A percentile compares a stretch with the other conserved stretches of the same genome.
These are phyloP conservation scores for Achroia grisella DNA, from an alignment of 1,140 invertebrate genomes.

Conservation along the genomic window DNA sequence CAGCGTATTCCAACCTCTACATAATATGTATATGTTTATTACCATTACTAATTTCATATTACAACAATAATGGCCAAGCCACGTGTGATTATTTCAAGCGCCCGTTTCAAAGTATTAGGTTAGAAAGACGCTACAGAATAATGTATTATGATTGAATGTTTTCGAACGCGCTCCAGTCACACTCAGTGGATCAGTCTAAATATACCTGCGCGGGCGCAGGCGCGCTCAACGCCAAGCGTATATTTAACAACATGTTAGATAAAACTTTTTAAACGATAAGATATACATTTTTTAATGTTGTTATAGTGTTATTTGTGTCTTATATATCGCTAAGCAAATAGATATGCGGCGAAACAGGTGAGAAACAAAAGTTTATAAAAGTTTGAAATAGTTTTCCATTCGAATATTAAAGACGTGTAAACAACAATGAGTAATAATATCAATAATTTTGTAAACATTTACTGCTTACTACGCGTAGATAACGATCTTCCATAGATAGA, in stretches of 20 bases:
- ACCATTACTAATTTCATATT: neutral
- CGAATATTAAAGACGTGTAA: slow-evolving; percentile 20
- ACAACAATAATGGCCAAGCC: neutral
- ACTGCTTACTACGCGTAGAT: slow-evolving; percentile 17
- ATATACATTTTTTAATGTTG: slow-evolving; percentile 37
- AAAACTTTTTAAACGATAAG: slow-evolving; percentile 54
- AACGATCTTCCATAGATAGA: slow-evolving; percentile 10
- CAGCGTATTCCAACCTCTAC: no score
- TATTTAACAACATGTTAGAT: slow-evolving; percentile 17
- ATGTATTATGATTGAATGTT: slow-evolving; percentile 13
- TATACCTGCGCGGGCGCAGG: slow-evolving; percentile 56
- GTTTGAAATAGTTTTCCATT: slow-evolving; percentile 14
- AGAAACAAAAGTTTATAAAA: slow-evolving; percentile 29
- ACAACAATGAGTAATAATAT: slow-evolving; percentile 20
- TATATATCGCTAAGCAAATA: slow-evolving; percentile 20
- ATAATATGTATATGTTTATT: no score
- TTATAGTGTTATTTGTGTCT: slow-evolving; percentile 25
- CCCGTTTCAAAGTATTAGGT: slow-evolving; percentile 12
- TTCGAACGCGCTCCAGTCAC: slow-evolving; percentile 45
- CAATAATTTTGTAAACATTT: slow-evolving; percentile 35
- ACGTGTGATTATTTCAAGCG: neutral
- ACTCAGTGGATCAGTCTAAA: slow-evolving; percentile 63
- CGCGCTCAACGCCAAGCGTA: slow-evolving; percentile 27
- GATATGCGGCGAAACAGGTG: slow-evolving; percentile 62
- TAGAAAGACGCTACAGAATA: slow-evolving; percentile 7